phyloP scores from a whole-genome alignment of 1,140 invertebrate genomes.

The Sarcophaga bullata region DNA sequence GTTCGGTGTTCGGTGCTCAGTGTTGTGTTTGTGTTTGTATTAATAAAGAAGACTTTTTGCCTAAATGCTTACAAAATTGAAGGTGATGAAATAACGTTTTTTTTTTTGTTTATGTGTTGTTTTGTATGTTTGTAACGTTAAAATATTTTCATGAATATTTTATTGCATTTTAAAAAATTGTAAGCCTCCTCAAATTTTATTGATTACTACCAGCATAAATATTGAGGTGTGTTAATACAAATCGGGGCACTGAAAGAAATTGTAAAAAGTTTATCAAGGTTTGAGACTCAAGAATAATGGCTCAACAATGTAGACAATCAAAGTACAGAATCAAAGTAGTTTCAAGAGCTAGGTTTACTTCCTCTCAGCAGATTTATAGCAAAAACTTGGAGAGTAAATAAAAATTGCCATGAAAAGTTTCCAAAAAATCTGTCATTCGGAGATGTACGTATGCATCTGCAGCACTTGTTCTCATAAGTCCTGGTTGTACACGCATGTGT shows the following conservation, averaged over 20 bases:
- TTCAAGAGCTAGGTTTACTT: too few relatives aligned
- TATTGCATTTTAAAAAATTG: not conserved
- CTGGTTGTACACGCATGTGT: too few relatives aligned
- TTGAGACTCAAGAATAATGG: too few relatives aligned
- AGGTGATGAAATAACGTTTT: slow-evolving; percentile 21
- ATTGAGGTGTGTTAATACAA: not conserved
- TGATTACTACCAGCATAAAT: slow-evolving; percentile 20
- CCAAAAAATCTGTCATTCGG: too few relatives aligned
- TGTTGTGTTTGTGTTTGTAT: not conserved
- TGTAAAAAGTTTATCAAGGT: too few relatives aligned
- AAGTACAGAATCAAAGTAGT: too few relatives aligned
- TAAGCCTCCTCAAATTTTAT: slow-evolving; percentile 3
- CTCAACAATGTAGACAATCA: too few relatives aligned
- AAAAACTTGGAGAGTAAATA: too few relatives aligned
- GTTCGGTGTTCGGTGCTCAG: not conserved
- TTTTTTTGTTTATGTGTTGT: not conserved
- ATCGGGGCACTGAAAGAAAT: not conserved
- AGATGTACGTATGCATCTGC: too few relatives aligned
- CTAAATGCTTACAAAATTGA: not conserved
- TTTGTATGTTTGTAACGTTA: not conserved
- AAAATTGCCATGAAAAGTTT: too few relatives aligned
- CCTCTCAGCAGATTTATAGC: too few relatives aligned
- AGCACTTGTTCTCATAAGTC: too few relatives aligned
- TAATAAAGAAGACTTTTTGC: not conserved
- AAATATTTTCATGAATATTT: not conserved